Conservation (phyloP, 2,113 vertebrate genomes). For the Pangasianodon gigas region DNA sequence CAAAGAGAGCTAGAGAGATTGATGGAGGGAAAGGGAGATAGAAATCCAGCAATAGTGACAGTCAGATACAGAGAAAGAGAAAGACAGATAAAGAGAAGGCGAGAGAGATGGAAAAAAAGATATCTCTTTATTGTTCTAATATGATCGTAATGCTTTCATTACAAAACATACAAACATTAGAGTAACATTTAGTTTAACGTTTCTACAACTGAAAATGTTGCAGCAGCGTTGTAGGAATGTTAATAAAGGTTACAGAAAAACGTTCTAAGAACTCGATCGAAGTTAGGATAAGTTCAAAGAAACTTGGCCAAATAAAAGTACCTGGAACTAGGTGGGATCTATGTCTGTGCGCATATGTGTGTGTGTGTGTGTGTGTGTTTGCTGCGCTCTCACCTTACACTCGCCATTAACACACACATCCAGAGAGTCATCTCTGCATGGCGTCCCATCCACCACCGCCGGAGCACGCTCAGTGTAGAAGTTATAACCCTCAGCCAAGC, state of each 20-base stretch:
- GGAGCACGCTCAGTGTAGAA: slow-evolving; percentile 96
- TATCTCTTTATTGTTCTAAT: no score
- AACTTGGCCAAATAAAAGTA: neutral
- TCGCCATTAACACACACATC: slow-evolving; percentile 96
- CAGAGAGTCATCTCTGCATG: slow-evolving; percentile 87
- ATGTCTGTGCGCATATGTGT: slow-evolving; percentile 10
- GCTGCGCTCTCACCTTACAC: slow-evolving; percentile 83
- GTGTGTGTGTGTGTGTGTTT: slow-evolving; percentile 9
- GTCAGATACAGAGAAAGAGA: no score
- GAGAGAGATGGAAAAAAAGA: no score
- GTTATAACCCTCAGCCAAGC: slow-evolving; percentile 95
- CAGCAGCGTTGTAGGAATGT: neutral
- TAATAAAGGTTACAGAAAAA: neutral
- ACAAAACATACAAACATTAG: neutral
- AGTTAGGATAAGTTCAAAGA: no score
- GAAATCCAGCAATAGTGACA: neutral
- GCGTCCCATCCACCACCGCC: slow-evolving; percentile 91
- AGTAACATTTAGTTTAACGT: neutral
- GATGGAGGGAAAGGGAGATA: neutral
- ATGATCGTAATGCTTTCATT: neutral
- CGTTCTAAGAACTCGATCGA: no score
- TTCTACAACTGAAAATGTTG: neutral
- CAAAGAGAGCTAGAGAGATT: no score
- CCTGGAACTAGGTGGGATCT: neutral
- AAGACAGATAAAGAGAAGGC: neutral